Conservation (phyloP, 2,888 invertebrate species). For the Anoncus sp. region DNA sequence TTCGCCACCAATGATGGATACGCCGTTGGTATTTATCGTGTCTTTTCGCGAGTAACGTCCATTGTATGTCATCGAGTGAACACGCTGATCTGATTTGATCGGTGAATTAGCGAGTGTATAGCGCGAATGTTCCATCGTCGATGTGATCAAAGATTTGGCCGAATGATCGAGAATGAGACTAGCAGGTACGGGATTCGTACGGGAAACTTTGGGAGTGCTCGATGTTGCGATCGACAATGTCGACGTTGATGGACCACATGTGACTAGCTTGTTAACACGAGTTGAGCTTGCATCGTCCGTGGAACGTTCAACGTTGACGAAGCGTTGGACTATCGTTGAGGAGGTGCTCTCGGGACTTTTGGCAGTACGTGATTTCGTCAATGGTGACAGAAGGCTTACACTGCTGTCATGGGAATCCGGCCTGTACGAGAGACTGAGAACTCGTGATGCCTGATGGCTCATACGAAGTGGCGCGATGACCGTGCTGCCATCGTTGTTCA, state of each 20-base stretch:
- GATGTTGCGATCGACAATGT: conserved; percentile 34
- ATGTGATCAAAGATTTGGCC: conserved; percentile 46
- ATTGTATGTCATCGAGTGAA: conserved; percentile 56
- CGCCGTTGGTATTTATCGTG: conserved; percentile 29
- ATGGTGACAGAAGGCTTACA: conserved; percentile 71
- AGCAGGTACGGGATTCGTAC: conserved; percentile 55
- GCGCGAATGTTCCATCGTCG: conserved; percentile 50
- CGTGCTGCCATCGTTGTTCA: conserved; percentile 84
- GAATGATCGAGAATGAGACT: conserved; percentile 59
- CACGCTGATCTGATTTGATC: conserved; percentile 43
- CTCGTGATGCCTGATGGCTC: conserved; percentile 59
- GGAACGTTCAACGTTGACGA: conserved; percentile 8
- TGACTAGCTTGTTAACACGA: conserved; percentile 21
- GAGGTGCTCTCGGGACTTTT: conserved; percentile 67
- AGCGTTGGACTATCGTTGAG: conserved; percentile 28
- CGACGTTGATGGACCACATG: conserved; percentile 41
- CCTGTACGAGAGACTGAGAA: conserved; percentile 74
- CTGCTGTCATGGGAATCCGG: conserved; percentile 71
- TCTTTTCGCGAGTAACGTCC: conserved; percentile 61
- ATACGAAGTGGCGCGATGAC: conserved; percentile 77
- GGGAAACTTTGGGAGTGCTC: conserved; percentile 37
- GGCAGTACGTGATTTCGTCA: conserved; percentile 69
- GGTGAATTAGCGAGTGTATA: conserved; percentile 56
- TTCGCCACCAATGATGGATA: conserved; percentile 46
- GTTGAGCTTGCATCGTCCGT: conserved; percentile 5